These are phyloP conservation scores for Steatocranus sp. DNA, from an alignment of 2,797 vertebrate species.

Conservation along the genomic window DNA sequence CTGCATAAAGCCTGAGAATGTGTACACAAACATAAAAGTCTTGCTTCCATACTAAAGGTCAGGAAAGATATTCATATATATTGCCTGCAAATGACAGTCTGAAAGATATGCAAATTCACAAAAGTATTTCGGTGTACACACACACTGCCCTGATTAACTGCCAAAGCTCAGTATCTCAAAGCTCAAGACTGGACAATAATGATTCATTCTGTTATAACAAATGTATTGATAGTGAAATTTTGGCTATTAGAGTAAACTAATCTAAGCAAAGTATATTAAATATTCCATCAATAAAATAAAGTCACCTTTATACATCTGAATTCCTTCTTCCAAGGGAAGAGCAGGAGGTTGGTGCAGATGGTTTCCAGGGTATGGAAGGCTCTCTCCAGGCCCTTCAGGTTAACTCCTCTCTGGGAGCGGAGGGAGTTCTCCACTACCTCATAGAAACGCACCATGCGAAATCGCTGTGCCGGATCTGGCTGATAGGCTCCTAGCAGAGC, in stretches of 20 bases:
- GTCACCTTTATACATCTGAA: slow-evolving; percentile 94
- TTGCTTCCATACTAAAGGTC: background rate
- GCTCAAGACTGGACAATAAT: background rate
- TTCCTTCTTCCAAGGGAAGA: slow-evolving; percentile 99
- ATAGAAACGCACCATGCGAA: slow-evolving; percentile 92
- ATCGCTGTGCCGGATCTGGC: slow-evolving; percentile 88
- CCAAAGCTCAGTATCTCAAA: background rate
- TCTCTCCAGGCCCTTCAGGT: slow-evolving; percentile 82
- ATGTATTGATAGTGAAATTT: background rate
- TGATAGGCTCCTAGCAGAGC: slow-evolving; percentile 91
- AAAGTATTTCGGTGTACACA: background rate
- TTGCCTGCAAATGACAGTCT: background rate
- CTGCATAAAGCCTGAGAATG: background rate
- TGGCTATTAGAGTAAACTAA: background rate
- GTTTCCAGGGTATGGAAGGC: slow-evolving; percentile 90
- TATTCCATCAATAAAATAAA: background rate
- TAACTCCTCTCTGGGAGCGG: slow-evolving; percentile 82
- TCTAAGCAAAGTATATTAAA: background rate
- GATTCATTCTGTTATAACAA: background rate
- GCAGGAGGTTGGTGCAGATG: slow-evolving; percentile 91
- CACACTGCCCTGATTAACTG: background rate
- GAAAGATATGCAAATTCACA: background rate
- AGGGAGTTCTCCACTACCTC: slow-evolving; percentile 89
- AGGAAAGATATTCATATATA: background rate
- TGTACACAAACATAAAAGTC: background rate